Conservation (phyloP, 2,113 vertebrate species). For the Scomber scombrus region DNA sequence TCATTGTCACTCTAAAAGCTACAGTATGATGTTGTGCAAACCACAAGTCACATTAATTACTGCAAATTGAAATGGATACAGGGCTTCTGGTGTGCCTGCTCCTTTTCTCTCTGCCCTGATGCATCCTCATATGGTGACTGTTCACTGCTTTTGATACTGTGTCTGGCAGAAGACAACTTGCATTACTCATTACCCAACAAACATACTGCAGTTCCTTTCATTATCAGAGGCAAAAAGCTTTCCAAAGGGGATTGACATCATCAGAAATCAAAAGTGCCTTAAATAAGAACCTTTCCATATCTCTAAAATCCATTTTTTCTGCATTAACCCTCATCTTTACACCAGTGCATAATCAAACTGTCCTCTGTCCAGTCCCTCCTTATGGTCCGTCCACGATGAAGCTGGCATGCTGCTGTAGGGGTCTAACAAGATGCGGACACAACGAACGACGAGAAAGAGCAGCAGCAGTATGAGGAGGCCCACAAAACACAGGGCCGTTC, state of each 20-base stretch:
- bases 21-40: slow-evolving; percentile 3
- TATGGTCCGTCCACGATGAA: slow-evolving; percentile 94
- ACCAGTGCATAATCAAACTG: slow-evolving; percentile 94
- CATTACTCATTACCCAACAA: neutral
- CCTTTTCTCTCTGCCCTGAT: neutral
- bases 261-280: neutral
- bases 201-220: neutral
- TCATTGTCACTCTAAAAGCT: slow-evolving; percentile 21
- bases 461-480: slow-evolving; percentile 92
- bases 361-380: slow-evolving; percentile 91
- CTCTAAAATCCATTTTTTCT: neutral
- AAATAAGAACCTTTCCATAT: neutral
- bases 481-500: slow-evolving; percentile 92
- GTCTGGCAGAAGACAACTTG: neutral
- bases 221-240: neutral
- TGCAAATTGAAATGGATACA: slow-evolving; percentile 22
- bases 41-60: slow-evolving; percentile 1
- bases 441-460: slow-evolving; percentile 92
- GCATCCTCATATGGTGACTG: neutral
- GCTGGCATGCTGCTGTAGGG: slow-evolving; percentile 97
- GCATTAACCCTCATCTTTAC: slow-evolving; percentile 64
- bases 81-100: slow-evolving; percentile 15
- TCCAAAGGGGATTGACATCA: neutral
- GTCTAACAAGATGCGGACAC: slow-evolving; percentile 93
- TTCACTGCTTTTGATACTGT: slow-evolving; percentile 4